Percentiles rank a stretch among this genome's conserved stretches.
Conservation (phyloP, 2,888 invertebrate species). For the Troides oblongomaculatus region DNA sequence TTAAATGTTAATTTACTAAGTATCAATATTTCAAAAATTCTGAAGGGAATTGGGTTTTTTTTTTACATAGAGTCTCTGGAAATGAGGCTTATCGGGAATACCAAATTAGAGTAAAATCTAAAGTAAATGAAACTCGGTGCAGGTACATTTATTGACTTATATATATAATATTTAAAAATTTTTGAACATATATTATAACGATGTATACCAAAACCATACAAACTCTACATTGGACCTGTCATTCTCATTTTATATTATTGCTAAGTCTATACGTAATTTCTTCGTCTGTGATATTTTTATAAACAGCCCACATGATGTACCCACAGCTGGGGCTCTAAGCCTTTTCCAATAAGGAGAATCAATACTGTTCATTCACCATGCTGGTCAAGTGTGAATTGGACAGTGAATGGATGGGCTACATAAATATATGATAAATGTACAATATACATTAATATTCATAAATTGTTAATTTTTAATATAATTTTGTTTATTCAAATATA, state of each 20-base stretch:
- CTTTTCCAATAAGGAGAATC: too few species aligned
- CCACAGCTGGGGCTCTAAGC: too few species aligned
- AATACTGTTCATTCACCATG: too few species aligned
- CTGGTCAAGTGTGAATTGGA: too few species aligned
- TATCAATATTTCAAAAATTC: too few species aligned
- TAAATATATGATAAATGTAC: constrained; percentile 2
- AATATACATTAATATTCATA: constrained; percentile 46
- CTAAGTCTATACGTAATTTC: constrained; percentile 10
- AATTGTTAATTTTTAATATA: constrained; percentile 34
- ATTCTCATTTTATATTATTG: constrained; percentile 3
- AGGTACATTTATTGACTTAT: constrained; percentile 40
- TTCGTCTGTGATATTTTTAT: constrained; percentile 5
- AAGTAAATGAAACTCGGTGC: constrained; percentile 36
- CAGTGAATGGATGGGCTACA: too few species aligned
- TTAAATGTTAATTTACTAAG: too few species aligned
- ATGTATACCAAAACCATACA: constrained; percentile 18
- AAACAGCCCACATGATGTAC: background rate
- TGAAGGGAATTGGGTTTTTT: too few species aligned
- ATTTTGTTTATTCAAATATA: constrained; percentile 19
- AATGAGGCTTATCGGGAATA: too few species aligned
- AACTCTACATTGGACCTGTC: constrained; percentile 10
- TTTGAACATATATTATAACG: constrained; percentile 32
- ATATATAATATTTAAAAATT: constrained; percentile 18
- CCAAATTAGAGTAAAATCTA: too few species aligned
- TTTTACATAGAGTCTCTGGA: too few species aligned